These are phyloP conservation scores for Propithecus perrieri DNA, from an alignment of 2,797 vertebrate species.

Conservation along the genomic window DNA sequence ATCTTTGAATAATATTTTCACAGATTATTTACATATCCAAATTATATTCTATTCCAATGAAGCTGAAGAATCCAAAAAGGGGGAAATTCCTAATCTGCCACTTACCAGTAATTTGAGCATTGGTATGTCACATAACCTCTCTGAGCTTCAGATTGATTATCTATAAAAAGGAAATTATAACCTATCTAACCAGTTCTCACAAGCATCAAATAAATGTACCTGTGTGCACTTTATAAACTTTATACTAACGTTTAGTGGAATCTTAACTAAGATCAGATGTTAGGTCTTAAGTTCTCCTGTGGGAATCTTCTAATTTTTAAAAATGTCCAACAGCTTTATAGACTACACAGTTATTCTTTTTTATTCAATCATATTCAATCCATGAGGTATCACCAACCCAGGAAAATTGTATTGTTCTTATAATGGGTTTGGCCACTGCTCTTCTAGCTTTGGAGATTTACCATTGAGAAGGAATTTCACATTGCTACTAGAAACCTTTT, in stretches of 20 bases:
- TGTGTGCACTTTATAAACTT: background rate
- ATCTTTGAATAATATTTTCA: conserved; percentile 11
- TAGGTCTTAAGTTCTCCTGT: background rate
- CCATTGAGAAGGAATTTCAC: background rate
- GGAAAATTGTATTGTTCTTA: background rate
- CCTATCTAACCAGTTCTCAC: background rate
- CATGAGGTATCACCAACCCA: background rate
- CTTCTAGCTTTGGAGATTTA: background rate
- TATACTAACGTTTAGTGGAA: background rate
- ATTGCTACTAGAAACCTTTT: background rate
- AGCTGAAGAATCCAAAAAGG: background rate
- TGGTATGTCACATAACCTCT: background rate
- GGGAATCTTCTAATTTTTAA: conserved; percentile 24
- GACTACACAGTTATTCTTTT: background rate
- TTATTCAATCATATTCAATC: background rate
- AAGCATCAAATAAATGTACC: background rate
- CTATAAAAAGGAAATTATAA: background rate
- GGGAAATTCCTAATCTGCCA: background rate
- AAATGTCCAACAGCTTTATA: background rate
- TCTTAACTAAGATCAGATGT: background rate
- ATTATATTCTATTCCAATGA: background rate
- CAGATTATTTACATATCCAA: background rate
- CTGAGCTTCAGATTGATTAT: background rate
- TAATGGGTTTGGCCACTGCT: background rate
- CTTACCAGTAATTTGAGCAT: background rate